Evolutionary conservation across 2,888 invertebrate genomes (phyloP).

Genomic region (Magallana nippona): DNA sequence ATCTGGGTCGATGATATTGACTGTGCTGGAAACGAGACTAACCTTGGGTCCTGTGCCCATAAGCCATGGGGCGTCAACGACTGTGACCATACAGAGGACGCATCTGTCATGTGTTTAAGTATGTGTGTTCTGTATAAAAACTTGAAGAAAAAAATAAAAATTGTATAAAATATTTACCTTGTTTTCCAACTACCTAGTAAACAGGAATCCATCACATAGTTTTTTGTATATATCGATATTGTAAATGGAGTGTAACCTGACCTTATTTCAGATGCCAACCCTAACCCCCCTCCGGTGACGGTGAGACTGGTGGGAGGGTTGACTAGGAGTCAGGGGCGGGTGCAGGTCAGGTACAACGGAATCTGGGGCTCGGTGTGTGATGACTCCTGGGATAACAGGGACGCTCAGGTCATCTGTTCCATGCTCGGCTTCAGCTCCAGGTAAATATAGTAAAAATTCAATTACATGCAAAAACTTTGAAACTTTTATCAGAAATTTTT

Average conservation of each 20-base stretch:
- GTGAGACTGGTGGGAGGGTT: slow-evolving; percentile 55
- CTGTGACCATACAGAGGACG: slow-evolving; percentile 60
- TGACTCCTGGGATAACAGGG: slow-evolving; percentile 48
- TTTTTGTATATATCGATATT: neutral
- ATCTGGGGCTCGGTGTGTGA: slow-evolving; percentile 56
- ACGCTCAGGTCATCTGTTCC: slow-evolving; percentile 46
- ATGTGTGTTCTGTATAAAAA: neutral
- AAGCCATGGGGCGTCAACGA: slow-evolving; percentile 54
- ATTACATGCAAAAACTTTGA: neutral
- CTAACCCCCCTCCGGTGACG: slow-evolving; percentile 35
- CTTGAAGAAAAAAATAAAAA: no score
- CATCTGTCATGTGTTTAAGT: slow-evolving; percentile 61
- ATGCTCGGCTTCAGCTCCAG: slow-evolving; percentile 42
- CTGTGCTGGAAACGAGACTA: slow-evolving; percentile 84
- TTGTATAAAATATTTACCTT: no score
- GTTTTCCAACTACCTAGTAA: no score
- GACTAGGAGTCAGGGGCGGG: slow-evolving; percentile 53
- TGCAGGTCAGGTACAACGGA: slow-evolving; percentile 53
- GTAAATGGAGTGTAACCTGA: neutral
- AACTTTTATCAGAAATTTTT: no score
- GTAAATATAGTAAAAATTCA: neutral
- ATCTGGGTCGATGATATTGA: slow-evolving; percentile 73
- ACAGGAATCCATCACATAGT: no score
- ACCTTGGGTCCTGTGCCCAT: slow-evolving; percentile 82
- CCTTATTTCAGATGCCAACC: slow-evolving; percentile 21